Evolutionary conservation across 2,113 vertebrate genomes (phyloP).

Genomic region (Cyphotilapia sp.): DNA sequence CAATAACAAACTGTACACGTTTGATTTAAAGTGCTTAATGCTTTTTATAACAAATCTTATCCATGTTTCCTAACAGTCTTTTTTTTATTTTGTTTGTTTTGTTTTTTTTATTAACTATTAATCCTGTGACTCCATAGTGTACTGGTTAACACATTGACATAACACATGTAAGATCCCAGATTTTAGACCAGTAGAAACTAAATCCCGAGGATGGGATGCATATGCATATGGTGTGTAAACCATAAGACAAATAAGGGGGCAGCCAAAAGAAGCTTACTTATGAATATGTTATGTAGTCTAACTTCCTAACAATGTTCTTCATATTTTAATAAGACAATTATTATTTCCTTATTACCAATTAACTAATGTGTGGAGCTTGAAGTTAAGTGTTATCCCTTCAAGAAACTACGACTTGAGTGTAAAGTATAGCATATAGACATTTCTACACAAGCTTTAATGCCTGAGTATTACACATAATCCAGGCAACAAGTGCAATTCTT

Average conservation of each 20-base stretch:
- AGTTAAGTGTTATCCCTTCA: background rate
- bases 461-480: background rate
- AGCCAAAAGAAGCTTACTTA: background rate
- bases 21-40: background rate
- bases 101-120: background rate
- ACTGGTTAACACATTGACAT: background rate
- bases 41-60: background rate
- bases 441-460: background rate
- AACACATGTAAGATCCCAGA: background rate
- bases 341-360: background rate
- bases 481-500: background rate
- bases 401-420: background rate
- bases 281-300: background rate
- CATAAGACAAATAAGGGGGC: background rate
- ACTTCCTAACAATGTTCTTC: background rate
- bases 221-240: background rate
- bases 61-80: background rate
- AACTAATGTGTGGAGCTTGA: background rate
- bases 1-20: background rate
- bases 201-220: background rate
- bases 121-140: background rate
- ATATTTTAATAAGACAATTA: background rate
- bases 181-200: background rate
- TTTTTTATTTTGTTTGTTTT: background rate
- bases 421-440: background rate